Conservation (phyloP, 2,113 vertebrate species). For the Poeciliopsis prolifica region DNA sequence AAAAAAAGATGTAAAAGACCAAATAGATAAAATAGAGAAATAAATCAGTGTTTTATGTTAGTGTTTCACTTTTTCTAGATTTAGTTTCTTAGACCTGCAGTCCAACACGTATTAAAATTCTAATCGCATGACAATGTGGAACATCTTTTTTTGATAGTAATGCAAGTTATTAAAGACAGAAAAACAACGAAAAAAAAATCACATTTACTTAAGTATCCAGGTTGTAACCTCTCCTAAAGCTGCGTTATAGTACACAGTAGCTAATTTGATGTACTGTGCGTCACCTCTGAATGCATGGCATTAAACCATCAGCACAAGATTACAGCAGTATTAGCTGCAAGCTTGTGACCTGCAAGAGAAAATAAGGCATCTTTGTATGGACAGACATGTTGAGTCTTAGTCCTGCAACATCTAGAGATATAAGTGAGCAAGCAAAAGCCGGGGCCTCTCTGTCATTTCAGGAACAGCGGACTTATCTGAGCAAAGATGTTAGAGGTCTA, state of each 20-base stretch:
- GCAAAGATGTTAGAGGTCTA: conserved; percentile 60
- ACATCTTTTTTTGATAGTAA: too few species aligned
- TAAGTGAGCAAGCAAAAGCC: conserved; percentile 23
- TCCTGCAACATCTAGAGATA: conserved; percentile 30
- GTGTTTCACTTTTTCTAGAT: background rate
- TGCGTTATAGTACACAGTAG: background rate
- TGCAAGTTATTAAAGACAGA: too few species aligned
- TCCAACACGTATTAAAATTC: too few species aligned
- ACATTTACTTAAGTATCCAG: too few species aligned
- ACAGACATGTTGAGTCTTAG: conserved; percentile 46
- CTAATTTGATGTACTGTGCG: background rate
- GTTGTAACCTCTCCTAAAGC: background rate
- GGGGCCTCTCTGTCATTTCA: conserved; percentile 31
- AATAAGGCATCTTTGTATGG: background rate
- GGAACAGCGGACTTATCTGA: conserved; percentile 59
- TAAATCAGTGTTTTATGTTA: background rate
- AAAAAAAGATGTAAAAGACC: background rate
- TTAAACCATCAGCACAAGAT: conserved; percentile 3
- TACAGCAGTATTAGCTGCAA: conserved; percentile 24
- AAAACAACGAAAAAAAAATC: too few species aligned
- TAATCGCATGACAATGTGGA: too few species aligned
- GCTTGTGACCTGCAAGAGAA: conserved; percentile 6
- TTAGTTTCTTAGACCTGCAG: background rate
- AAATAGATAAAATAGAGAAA: background rate
- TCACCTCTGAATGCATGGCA: background rate